Percentiles rank a stretch among this genome's conserved stretches.
Evolutionary conservation across 2,797 vertebrate genomes (phyloP).

Genomic region (Chaetodon trifasciatus): DNA sequence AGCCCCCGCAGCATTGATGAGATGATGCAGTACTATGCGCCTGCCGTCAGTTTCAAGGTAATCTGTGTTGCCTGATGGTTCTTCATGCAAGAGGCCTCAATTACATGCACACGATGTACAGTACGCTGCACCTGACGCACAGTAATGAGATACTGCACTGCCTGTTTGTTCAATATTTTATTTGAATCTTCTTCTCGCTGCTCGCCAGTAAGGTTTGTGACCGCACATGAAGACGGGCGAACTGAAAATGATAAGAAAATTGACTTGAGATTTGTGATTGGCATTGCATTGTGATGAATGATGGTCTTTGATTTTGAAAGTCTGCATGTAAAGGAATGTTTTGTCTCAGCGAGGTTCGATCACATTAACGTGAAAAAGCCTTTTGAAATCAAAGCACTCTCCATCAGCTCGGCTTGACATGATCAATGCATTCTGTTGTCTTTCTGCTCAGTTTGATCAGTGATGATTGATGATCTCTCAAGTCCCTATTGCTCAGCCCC

Average conservation of each 20-base stretch:
- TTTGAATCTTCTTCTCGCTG: not conserved
- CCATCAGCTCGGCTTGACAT: constrained; percentile 39
- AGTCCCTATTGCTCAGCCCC: not conserved
- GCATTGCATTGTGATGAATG: no score
- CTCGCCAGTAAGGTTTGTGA: constrained; percentile 2
- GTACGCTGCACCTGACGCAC: not conserved
- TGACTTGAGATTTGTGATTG: constrained; percentile 5
- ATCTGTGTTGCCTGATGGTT: constrained; percentile 19
- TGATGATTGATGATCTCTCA: constrained; percentile 47
- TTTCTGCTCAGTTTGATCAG: constrained; percentile 39
- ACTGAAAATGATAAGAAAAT: not conserved
- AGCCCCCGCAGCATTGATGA: constrained; percentile 16
- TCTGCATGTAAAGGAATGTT: not conserved
- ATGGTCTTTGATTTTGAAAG: no score
- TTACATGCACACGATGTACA: constrained; percentile 8
- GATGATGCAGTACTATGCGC: not conserved
- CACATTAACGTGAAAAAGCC: constrained; percentile 13
- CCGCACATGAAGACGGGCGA: not conserved
- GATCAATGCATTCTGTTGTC: constrained; percentile 51
- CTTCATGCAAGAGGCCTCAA: constrained; percentile 6
- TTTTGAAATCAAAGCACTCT: constrained; percentile 43
- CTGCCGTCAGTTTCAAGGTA: constrained; percentile 27
- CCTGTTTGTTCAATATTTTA: constrained; percentile 25
- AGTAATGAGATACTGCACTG: constrained; percentile 14
- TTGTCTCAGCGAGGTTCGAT: constrained; percentile 29